Evolutionary conservation across 2,888 invertebrate species (phyloP).

Genomic region (Spodoptera picta): DNA sequence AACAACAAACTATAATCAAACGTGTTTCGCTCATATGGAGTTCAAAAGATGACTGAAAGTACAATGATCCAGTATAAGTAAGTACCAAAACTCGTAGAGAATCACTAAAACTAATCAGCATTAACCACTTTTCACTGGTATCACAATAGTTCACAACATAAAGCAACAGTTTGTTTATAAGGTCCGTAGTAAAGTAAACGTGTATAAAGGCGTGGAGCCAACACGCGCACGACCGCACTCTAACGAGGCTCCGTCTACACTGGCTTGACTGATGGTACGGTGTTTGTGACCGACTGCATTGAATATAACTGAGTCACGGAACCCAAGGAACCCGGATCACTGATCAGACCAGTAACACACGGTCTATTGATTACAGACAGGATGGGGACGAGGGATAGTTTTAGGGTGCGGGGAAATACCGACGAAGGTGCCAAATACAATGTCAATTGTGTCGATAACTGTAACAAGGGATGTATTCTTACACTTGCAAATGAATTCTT

Average conservation of each 20-base stretch:
- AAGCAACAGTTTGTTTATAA: conserved; percentile 72
- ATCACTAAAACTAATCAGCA: conserved; percentile 67
- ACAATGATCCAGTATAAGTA: conserved; percentile 64
- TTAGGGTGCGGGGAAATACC: conserved; percentile 63
- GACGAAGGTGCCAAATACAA: conserved; percentile 32
- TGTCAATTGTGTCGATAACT: conserved; percentile 14
- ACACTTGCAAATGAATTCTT: neutral
- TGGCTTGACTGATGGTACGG: conserved; percentile 70
- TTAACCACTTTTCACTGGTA: conserved; percentile 68
- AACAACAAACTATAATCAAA: conserved; percentile 85
- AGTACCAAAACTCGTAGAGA: conserved; percentile 71
- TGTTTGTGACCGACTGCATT: conserved; percentile 74
- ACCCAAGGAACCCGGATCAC: conserved; percentile 80
- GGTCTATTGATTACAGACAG: conserved; percentile 75
- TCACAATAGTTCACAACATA: conserved; percentile 73
- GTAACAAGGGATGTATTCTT: conserved; percentile 16
- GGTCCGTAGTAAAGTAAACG: conserved; percentile 65
- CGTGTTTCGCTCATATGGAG: conserved; percentile 80
- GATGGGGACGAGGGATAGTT: conserved; percentile 66
- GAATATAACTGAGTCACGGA: conserved; percentile 80
- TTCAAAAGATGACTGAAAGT: conserved; percentile 71
- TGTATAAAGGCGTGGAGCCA: conserved; percentile 60
- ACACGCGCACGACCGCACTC: conserved; percentile 75
- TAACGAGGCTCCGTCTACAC: conserved; percentile 74
- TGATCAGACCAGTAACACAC: conserved; percentile 75